Evolutionary conservation across 1,140 invertebrate species (phyloP).

Genomic region (Monomorium pharaonis): DNA sequence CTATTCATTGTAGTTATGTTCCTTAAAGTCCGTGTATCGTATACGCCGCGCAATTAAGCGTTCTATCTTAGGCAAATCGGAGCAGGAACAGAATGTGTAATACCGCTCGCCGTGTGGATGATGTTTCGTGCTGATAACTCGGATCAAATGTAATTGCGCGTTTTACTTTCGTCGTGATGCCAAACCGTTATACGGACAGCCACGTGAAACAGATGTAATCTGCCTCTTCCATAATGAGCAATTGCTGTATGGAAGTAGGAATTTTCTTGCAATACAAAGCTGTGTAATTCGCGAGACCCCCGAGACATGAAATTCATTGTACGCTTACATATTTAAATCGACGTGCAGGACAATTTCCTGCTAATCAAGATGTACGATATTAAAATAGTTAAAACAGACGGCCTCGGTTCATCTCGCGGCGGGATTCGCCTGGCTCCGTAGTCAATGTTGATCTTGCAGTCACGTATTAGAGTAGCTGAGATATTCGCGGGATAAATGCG

Average conservation of each 20-base stretch:
- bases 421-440: neutral
- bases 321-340: neutral
- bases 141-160: neutral
- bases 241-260: neutral
- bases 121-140: slow-evolving; percentile 46
- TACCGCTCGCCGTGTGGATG: neutral
- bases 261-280: neutral
- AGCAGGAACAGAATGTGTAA: neutral
- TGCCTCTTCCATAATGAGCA: neutral
- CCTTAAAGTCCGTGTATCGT: slow-evolving; percentile 4
- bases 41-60: slow-evolving; percentile 1
- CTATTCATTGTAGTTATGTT: slow-evolving; percentile 21
- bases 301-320: neutral
- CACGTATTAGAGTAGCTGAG: slow-evolving; percentile 7
- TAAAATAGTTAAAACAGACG: neutral
- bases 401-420: neutral
- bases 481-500: slow-evolving; percentile 2
- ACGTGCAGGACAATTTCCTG: neutral
- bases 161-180: slow-evolving; percentile 19
- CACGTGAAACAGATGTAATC: neutral
- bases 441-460: slow-evolving; percentile 23
- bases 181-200: slow-evolving; percentile 28
- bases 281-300: neutral
- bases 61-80: slow-evolving; percentile 43
- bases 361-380: slow-evolving; percentile 15